Evolutionary conservation across 30 jellyfish, hydroid and myxozoan genomes (phyloP), one percentile per base, ranked within the genome.

Genomic region (Morbakka virulenta): DNA sequence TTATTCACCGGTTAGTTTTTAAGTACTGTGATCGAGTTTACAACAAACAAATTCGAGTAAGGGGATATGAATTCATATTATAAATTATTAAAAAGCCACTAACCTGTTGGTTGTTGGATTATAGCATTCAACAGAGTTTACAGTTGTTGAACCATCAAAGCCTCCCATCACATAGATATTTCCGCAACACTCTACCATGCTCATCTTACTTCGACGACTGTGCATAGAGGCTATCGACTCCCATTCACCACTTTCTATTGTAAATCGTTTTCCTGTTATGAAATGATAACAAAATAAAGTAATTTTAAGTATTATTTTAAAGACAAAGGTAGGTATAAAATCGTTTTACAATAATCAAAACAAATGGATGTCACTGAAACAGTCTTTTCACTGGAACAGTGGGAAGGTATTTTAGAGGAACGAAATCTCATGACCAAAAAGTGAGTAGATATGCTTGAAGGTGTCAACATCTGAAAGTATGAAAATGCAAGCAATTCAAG

Each of bases 71-170:
- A 47, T 47, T 47, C n/a, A 13, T 47, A 12, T 12, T 21, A 9
- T 17, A 6, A 1, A 57, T 1, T 1, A 29, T 0, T n/a, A n/a
- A n/a, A n/a, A n/a, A n/a, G n/a, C n/a, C n/a, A n/a, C n/a, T n/a
- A n/a, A 79, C 98, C 98, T 79, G 82, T 92, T 86, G 0, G 96
- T 85, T n/a, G 94, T 52, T 50, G 98, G 98, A 64, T 81, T 83
- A 81, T 85, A 92, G 67, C 95, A 92, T 80, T 92, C 98, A 65
- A 92, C 98, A 6, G 98, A 92, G 53, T 84, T 92, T 53, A 92
- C 67, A 34, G 98, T 92, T 23, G 95, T 95, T 0, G 96, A 35
- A 28, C 98, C 98, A 66, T 92, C 98, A 36, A 92, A 92, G 17
- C 98, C 98, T 24, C 98, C 98, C 90, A 92, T 86, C 1, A 81